phyloP scores from a whole-genome alignment of 2,797 vertebrate species.

The Lepilemur septentrionalis region DNA sequence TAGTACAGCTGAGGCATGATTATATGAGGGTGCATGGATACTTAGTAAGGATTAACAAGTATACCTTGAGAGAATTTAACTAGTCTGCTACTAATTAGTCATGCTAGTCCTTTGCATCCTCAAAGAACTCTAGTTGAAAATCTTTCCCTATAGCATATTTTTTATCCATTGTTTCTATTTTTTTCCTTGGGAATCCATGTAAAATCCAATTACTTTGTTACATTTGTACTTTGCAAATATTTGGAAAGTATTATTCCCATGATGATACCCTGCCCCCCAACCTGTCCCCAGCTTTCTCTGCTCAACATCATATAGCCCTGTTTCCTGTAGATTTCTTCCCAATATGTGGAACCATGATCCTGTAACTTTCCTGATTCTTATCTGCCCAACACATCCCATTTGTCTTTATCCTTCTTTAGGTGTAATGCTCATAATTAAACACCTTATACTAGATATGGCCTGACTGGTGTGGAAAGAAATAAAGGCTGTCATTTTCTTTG shows the following conservation, averaged over 20 bases:
- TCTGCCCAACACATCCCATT: not conserved
- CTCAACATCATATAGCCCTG: not conserved
- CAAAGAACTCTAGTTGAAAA: not conserved
- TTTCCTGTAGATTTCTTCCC: not conserved
- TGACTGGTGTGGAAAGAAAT: not conserved
- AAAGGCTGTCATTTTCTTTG: not conserved
- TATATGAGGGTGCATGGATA: not conserved
- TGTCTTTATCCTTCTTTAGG: not conserved
- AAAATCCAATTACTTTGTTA: not conserved
- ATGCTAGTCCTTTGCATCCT: not conserved
- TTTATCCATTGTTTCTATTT: not conserved
- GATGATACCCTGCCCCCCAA: not conserved
- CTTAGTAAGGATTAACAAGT: not conserved
- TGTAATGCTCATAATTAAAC: not conserved
- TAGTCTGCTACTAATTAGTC: not conserved
- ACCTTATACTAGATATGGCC: not conserved
- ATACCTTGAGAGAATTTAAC: not conserved
- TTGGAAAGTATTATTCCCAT: not conserved
- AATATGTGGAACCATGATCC: not conserved
- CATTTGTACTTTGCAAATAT: not conserved
- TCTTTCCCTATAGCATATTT: not conserved
- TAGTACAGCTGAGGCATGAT: not conserved
- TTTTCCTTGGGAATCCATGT: not conserved
- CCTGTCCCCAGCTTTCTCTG: not conserved
- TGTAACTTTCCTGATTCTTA: not conserved